Percentiles rank a stretch among this genome's conserved stretches.
These are phyloP conservation scores for Danaus melanippus DNA, from an alignment of 1,140 invertebrate genomes.

Conservation along the genomic window DNA sequence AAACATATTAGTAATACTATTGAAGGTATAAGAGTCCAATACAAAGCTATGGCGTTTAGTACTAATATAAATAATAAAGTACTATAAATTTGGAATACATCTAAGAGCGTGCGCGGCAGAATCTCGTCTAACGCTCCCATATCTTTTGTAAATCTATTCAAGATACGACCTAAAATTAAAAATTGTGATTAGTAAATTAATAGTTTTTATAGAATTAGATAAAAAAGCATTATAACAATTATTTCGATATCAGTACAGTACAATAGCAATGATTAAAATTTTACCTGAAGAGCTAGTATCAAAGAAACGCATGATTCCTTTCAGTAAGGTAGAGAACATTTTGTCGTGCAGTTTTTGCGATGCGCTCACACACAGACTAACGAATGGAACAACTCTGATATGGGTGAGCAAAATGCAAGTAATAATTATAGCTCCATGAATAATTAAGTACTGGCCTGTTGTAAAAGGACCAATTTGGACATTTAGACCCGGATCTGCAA, in stretches of 20 bases:
- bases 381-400: constrained; percentile 72
- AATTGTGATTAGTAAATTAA: constrained; percentile 7
- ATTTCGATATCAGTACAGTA: no score
- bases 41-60: constrained; percentile 82
- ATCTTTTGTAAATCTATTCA: constrained; percentile 84
- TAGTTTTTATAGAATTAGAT: background rate
- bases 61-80: constrained; percentile 72
- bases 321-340: constrained; percentile 78
- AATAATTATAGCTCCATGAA: constrained; percentile 41
- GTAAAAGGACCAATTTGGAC: constrained; percentile 54
- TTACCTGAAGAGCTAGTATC: constrained; percentile 84
- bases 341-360: constrained; percentile 76
- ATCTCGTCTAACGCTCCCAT: constrained; percentile 88
- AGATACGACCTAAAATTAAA: constrained; percentile 73
- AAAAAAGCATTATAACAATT: constrained; percentile 1
- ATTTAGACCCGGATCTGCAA: constrained; percentile 45
- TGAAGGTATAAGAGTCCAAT: constrained; percentile 81
- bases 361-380: constrained; percentile 72
- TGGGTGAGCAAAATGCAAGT: constrained; percentile 39
- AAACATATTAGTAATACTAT: constrained; percentile 78
- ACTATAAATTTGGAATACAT: constrained; percentile 81
- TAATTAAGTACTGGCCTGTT: constrained; percentile 50
- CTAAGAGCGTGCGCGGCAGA: constrained; percentile 84
- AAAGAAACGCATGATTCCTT: constrained; percentile 87
- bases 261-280: background rate